Conservation (phyloP, 2,797 vertebrate genomes). For the Denticeps clupeoides region DNA sequence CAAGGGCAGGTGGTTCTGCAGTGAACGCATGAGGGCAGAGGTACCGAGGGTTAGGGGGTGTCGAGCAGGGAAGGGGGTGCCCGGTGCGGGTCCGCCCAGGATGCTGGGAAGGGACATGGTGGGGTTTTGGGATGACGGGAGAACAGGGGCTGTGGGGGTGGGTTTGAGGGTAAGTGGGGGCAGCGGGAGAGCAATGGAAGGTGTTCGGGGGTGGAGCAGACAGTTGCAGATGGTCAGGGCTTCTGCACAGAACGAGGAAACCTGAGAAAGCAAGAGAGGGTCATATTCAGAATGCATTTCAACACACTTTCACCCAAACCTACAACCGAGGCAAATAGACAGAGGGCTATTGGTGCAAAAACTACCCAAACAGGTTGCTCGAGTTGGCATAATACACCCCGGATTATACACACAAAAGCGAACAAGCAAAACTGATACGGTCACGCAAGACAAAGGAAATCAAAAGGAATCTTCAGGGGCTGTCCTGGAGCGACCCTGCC, state of each 20-base stretch:
- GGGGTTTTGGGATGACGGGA: constrained; percentile 42
- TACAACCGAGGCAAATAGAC: no score
- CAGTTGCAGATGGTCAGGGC: constrained; percentile 70
- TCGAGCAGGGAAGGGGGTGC: constrained; percentile 46
- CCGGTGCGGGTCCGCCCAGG: constrained; percentile 48
- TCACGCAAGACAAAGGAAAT: no score
- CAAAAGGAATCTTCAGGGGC: no score
- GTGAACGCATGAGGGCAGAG: constrained; percentile 48
- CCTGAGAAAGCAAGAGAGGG: constrained; percentile 42
- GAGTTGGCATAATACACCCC: no score
- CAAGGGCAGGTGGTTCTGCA: constrained; percentile 55
- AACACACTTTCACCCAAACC: no score
- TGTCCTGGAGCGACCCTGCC: no score
- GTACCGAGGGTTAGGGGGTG: constrained; percentile 57
- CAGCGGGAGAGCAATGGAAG: constrained; percentile 54
- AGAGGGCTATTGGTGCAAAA: no score
- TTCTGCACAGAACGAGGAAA: constrained; percentile 75
- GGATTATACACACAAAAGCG: no score
- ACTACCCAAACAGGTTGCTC: no score
- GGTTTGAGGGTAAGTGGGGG: constrained; percentile 53
- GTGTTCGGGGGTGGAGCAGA: constrained; percentile 70
- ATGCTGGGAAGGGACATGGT: constrained; percentile 53
- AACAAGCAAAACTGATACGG: no score
- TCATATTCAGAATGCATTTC: no score
- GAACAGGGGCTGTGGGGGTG: constrained; percentile 39